Base-by-base conservation (phyloP, 1,140 invertebrate genomes). In the Meloidogyne floridensis region DNA sequence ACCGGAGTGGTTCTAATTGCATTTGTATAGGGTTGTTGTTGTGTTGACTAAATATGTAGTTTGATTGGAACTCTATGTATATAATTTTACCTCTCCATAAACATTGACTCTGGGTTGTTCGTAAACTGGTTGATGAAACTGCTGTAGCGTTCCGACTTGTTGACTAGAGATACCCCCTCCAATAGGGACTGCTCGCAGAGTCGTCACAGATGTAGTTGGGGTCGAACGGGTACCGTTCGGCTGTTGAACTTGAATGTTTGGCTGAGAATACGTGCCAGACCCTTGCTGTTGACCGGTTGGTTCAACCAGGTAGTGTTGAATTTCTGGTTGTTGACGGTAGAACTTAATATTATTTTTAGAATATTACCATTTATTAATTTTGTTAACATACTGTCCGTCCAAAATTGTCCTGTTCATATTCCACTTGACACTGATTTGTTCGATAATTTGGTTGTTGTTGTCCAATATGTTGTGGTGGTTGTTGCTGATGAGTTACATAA, bases 281-380 rank as follows among this genome's bases (percentile, higher is more conserved):
- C 15, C n/a, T 32, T 74, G 72, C 18, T 74, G 72, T 8, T 54
- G 43, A 6, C 18, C 72, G 15, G 72, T 74, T 54, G 72, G n/a
- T 7, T 74, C 72, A 47, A 74, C 72, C 72, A 54, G 0, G 18
- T 74, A 74, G n/a, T 74, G 72, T 54, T 74, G 72, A n/a, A 51
- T 15, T n/a, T 47, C 43, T 54, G 43, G 18, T 54, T 74, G 72
- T 54, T 74, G 72, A 32, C 53, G 59, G 6, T 65, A 65, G n/a
- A 65, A 65, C 59, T 65, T 65, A 18, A 65, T n/a, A 65, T n/a
- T 15, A 6, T 7, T 65, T 7, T 65, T n/a, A 65, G 1, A 6
- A 7, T 32, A 54, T 5, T 18, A 32, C 6, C 11, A 9, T 51
- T 4, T 43, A 73, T 32, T 74, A 8, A 42, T 42, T 47, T 74